Evolutionary conservation across 2,888 invertebrate species (phyloP).

Genomic region (Nephrotoma appendiculata): DNA sequence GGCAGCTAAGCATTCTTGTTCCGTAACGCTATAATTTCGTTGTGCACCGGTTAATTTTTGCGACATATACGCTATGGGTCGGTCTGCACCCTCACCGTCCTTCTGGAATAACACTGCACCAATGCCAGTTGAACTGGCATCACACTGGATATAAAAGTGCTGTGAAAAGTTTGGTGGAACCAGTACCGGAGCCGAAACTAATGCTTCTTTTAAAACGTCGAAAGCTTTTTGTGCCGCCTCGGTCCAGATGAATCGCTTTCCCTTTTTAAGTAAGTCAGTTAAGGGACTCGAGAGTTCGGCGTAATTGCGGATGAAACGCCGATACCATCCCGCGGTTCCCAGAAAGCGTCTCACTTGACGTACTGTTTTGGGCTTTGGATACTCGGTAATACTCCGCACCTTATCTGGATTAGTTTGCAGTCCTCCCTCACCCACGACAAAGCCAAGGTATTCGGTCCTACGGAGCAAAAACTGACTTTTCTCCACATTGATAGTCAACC

Average conservation of each 20-base stretch:
- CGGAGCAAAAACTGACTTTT: neutral
- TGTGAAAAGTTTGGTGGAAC: neutral
- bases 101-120: neutral
- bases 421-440: neutral
- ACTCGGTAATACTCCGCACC: neutral
- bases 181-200: neutral
- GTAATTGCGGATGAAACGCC: neutral
- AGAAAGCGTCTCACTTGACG: neutral
- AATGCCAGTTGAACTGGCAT: neutral
- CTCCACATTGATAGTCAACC: neutral
- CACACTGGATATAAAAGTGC: neutral
- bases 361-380: neutral
- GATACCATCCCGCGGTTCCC: neutral
- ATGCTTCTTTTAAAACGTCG: neutral
- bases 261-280: neutral
- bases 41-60: neutral
- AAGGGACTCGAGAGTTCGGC: neutral
- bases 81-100: neutral
- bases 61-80: neutral
- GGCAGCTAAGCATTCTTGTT: neutral
- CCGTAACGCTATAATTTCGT: neutral
- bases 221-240: neutral
- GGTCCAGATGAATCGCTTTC: neutral
- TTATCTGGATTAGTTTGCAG: neutral
- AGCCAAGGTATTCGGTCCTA: neutral